phyloP scores from a whole-genome alignment of 2,797 vertebrate species.

The Megalops cyprinoides region DNA sequence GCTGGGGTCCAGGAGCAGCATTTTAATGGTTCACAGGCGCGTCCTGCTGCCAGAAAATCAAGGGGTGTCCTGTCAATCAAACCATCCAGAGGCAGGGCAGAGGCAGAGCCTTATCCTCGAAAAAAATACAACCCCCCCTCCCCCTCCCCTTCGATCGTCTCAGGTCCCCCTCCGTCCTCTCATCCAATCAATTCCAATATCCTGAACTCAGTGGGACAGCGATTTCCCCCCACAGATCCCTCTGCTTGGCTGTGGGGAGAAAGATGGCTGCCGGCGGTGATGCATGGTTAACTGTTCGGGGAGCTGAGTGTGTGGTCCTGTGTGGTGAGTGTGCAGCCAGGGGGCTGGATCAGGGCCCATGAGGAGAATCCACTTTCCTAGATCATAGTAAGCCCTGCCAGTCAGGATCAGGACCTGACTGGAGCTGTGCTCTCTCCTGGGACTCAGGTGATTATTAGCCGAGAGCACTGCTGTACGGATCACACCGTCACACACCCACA shows the following conservation, averaged over 20 bases:
- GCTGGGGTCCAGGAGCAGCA: conserved; percentile 57
- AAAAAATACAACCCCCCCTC: not conserved
- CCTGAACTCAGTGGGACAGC: not conserved
- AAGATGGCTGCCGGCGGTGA: not conserved
- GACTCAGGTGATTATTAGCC: conserved; percentile 63
- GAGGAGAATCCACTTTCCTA: conserved; percentile 66
- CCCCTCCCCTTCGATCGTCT: not conserved
- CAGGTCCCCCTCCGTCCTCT: not conserved
- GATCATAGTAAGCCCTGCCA: conserved; percentile 68
- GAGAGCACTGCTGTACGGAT: conserved; percentile 41
- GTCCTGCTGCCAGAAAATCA: conserved; percentile 11
- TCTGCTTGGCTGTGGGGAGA: not conserved
- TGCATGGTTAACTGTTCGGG: conserved; percentile 15
- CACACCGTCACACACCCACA: not conserved
- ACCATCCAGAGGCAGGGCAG: conserved; percentile 8
- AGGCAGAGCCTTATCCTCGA: not conserved
- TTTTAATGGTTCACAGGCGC: conserved; percentile 57
- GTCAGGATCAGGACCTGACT: conserved; percentile 41
- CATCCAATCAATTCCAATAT: not conserved
- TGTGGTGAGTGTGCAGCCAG: not conserved
- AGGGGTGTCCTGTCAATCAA: conserved; percentile 19
- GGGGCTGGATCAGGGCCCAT: conserved; percentile 24
- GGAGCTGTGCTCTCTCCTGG: conserved; percentile 53
- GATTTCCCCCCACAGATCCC: not conserved
- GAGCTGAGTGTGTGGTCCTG: conserved; percentile 3